These are phyloP conservation scores for Hydroisotoma schaefferi DNA, from an alignment of 2,888 invertebrate species.

Conservation along the genomic window DNA sequence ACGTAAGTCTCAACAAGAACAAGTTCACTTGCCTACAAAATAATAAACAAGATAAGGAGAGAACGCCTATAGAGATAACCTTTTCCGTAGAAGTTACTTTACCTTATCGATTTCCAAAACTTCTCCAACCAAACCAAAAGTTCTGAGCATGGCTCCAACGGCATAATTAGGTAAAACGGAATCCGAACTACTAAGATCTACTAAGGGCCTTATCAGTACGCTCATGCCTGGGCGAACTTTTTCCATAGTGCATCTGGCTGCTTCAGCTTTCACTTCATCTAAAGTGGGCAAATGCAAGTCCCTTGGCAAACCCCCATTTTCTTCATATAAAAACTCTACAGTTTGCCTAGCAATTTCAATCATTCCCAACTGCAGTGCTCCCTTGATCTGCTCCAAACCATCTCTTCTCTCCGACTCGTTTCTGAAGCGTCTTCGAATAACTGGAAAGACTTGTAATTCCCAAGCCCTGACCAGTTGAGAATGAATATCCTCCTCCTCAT, in stretches of 20 bases:
- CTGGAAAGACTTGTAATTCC: conserved; percentile 52
- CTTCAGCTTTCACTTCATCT: conserved; percentile 53
- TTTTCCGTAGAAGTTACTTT: neutral
- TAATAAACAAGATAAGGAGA: neutral
- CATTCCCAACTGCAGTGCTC: conserved; percentile 53
- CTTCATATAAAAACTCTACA: conserved; percentile 54
- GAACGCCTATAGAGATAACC: neutral
- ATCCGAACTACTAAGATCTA: conserved; percentile 31
- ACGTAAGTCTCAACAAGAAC: conserved; percentile 53
- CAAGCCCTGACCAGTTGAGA: conserved; percentile 53
- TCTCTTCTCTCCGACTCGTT: conserved; percentile 54
- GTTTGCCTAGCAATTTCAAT: conserved; percentile 54
- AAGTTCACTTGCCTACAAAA: conserved; percentile 48
- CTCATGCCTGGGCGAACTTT: conserved; percentile 52
- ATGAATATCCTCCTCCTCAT: conserved; percentile 53
- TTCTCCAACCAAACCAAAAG: conserved; percentile 53
- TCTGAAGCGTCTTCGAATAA: conserved; percentile 52
- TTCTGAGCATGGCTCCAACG: conserved; percentile 52
- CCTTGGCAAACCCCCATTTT: conserved; percentile 53
- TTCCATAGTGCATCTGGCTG: conserved; percentile 53
- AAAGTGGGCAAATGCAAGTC: conserved; percentile 53
- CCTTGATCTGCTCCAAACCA: conserved; percentile 53
- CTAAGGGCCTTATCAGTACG: conserved; percentile 50
- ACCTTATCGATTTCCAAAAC: conserved; percentile 52
- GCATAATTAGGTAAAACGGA: conserved; percentile 52